Evolutionary conservation across 2,888 invertebrate species (phyloP).

Genomic region (Andrena dorsata): DNA sequence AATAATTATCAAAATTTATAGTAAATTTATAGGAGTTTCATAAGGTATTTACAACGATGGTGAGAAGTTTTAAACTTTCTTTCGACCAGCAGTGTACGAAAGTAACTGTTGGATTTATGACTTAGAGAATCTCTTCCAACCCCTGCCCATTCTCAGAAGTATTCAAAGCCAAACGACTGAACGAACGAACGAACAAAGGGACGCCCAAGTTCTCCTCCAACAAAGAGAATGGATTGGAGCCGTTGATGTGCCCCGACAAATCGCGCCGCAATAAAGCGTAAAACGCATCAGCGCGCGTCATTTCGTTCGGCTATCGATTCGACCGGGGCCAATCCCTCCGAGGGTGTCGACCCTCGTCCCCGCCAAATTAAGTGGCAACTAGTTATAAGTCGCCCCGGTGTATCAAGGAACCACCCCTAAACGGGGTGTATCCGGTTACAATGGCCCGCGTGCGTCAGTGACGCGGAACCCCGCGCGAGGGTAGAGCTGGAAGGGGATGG

Average conservation of each 20-base stretch:
- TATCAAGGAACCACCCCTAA: slow-evolving; percentile 73
- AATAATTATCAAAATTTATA: not conserved
- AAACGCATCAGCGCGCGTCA: slow-evolving; percentile 19
- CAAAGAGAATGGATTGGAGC: not conserved
- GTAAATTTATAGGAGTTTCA: not conserved
- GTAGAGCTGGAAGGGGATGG: slow-evolving; percentile 28
- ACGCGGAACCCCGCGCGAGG: slow-evolving; percentile 50
- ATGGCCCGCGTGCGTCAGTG: slow-evolving; percentile 68
- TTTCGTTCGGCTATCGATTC: slow-evolving; percentile 54
- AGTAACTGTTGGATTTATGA: no score
- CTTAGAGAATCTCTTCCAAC: no score
- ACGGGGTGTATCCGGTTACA: slow-evolving; percentile 80
- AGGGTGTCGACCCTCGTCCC: slow-evolving; percentile 49
- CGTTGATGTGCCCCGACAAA: not conserved
- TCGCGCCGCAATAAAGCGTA: slow-evolving; percentile 30
- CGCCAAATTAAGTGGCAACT: slow-evolving; percentile 84
- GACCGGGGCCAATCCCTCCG: slow-evolving; percentile 17
- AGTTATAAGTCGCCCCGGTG: slow-evolving; percentile 75
- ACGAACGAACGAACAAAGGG: not conserved
- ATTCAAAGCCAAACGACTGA: not conserved
- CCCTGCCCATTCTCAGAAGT: no score
- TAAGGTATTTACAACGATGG: not conserved
- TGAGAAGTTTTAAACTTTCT: no score
- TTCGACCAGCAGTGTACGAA: no score
- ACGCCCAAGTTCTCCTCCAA: not conserved